phyloP scores from a whole-genome alignment of 2,797 vertebrate species.

The Sebastes kiyomatsui region DNA sequence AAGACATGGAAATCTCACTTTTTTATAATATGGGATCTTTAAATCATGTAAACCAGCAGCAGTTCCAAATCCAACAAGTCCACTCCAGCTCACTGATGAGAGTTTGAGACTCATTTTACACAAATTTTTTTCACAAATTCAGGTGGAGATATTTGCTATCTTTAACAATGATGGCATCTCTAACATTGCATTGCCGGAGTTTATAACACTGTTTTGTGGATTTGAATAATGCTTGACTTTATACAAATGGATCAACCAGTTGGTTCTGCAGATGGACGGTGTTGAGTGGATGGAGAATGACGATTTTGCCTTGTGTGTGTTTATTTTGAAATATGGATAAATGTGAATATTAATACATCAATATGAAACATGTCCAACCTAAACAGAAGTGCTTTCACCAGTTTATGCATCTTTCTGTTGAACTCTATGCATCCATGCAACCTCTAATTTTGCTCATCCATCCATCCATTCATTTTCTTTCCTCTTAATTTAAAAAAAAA shows the following conservation, averaged over 20 bases:
- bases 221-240: not conserved
- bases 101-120: not conserved
- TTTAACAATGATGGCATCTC: not conserved
- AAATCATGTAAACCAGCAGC: not conserved
- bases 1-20: too few relatives aligned
- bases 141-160: not conserved
- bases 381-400: not conserved
- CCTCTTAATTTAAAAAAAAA: too few relatives aligned
- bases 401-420: not conserved
- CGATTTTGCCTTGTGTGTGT: not conserved
- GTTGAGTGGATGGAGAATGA: too few relatives aligned
- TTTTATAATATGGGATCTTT: too few relatives aligned
- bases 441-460: not conserved
- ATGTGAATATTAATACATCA: not conserved
- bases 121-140: not conserved
- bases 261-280: not conserved
- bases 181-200: not conserved
- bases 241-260: not conserved
- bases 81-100: not conserved
- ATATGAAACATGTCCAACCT: not conserved
- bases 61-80: not conserved
- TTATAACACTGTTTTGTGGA: not conserved
- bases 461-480: too few relatives aligned
- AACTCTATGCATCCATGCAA: not conserved
- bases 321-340: not conserved